Base-by-base conservation (phyloP, 1,140 invertebrate species). In the Ptiloglossa arizonensis region DNA sequence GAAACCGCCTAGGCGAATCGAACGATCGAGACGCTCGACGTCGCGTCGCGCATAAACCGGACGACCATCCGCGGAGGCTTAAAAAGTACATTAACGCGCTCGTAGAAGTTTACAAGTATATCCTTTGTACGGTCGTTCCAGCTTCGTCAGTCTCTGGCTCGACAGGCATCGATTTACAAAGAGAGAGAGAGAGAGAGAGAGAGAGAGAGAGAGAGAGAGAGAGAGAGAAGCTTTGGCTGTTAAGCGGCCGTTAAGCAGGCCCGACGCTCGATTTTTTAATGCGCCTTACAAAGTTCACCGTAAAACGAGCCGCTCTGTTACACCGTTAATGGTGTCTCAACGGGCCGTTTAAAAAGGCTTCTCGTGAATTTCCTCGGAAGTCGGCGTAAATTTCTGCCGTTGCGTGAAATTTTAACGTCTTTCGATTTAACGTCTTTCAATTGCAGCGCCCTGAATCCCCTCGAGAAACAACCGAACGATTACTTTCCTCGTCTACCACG, bases 41-140 rank as follows among this genome's bases (percentile, higher is more conserved):
- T 35, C n/a, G 66, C 67, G 80, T 11, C 46, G 69, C 22, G 60
- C 76, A 75, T 83, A 83, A 83, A 83, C 76, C 50, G 41, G 38
- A 75, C 56, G 82, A 75, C 76, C 82, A 68, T 82, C 70, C 57
- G 38, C 35, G 67, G 67, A 73, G 64, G 74, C 67, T 71, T 86
- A 85, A 86, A 85, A 85, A 82, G 75, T 73, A 72, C 84, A 85
- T 86, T 85, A 86, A 86, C 79, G 82, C 48, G 78, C 60, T 64
- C 83, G 79, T 85, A 79, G 79, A 85, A 82, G 79, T 85, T 85
- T 76, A 84, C 81, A 81, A 83, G 83, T 83, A 83, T 81, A 73
- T 71, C 73, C 79, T 85, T 85, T 79, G 83, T 85, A 72, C n/a
- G 67, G 44, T 17, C 66, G 57, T 52, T 46, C 29, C 48, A 50